These are phyloP conservation scores for Metallyticus violacea DNA, from an alignment of 2,888 invertebrate species.

Conservation along the genomic window DNA sequence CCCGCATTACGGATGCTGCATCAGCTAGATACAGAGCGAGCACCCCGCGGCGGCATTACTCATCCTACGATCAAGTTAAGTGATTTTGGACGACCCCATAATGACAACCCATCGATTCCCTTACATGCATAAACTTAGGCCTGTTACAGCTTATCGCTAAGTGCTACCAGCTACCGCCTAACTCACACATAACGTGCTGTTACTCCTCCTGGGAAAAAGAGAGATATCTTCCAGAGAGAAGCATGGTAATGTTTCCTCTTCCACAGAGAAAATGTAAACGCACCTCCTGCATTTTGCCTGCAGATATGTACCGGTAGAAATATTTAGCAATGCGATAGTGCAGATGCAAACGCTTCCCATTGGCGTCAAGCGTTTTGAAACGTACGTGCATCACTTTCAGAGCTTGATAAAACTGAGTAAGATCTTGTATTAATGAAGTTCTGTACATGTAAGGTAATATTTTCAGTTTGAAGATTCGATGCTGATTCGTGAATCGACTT, in stretches of 20 bases:
- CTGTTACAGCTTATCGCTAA: not conserved
- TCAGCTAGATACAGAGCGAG: not conserved
- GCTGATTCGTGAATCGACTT: too few species aligned
- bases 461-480: too few species aligned
- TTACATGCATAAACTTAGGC: not conserved
- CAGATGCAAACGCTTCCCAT: not conserved
- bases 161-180: not conserved
- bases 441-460: too few species aligned
- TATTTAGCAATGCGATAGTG: not conserved
- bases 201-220: not conserved
- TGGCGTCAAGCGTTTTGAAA: not conserved
- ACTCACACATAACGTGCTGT: not conserved
- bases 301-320: not conserved
- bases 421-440: too few species aligned
- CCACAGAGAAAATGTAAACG: not conserved
- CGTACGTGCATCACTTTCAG: too few species aligned
- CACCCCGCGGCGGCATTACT: not conserved
- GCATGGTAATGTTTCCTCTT: not conserved
- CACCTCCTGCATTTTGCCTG: not conserved
- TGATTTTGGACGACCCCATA: slow-evolving; percentile 7
- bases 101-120: not conserved
- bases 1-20: not conserved
- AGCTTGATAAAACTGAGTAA: too few species aligned
- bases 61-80: not conserved
- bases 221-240: not conserved